Evolutionary conservation across 2,113 vertebrate species (phyloP).

Genomic region (Gallinago media): DNA sequence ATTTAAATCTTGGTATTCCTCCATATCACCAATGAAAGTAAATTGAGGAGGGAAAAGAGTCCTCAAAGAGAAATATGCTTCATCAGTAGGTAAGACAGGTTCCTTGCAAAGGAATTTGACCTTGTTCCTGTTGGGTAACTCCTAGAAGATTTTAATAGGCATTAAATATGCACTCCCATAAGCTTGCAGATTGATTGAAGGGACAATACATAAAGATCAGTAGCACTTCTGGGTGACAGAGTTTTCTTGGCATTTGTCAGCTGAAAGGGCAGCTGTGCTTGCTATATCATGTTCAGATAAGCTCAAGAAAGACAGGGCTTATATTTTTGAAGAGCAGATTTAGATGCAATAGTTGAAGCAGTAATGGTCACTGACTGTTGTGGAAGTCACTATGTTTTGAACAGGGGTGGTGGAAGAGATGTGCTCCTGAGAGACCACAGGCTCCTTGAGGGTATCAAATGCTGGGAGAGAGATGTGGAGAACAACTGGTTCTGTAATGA

Average conservation of each 20-base stretch:
- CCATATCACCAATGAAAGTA: not conserved
- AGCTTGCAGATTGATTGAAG: not conserved
- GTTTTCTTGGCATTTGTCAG: not conserved
- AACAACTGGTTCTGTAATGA: not conserved
- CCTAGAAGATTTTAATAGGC: not conserved
- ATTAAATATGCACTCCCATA: not conserved
- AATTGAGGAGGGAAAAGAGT: not conserved
- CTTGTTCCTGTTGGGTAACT: not conserved
- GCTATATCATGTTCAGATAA: fast-evolving
- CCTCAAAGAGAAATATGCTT: not conserved
- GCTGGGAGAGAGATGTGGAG: not conserved
- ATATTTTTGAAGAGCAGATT: not conserved
- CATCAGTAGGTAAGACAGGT: not conserved
- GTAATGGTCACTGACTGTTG: not conserved
- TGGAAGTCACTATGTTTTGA: not conserved
- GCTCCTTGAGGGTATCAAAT: no score
- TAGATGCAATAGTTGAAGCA: not conserved
- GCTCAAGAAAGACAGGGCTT: not conserved
- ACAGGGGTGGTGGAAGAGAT: not conserved
- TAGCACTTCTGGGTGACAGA: not conserved
- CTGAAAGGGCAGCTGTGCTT: not conserved
- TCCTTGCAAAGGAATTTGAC: not conserved
- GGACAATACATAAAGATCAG: not conserved
- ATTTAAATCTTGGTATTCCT: not conserved
- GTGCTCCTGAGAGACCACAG: fast-evolving